Evolutionary conservation across 37 sponge, comb jelly and placozoan genomes (phyloP).

Genomic region (Tethya wilhelma): DNA sequence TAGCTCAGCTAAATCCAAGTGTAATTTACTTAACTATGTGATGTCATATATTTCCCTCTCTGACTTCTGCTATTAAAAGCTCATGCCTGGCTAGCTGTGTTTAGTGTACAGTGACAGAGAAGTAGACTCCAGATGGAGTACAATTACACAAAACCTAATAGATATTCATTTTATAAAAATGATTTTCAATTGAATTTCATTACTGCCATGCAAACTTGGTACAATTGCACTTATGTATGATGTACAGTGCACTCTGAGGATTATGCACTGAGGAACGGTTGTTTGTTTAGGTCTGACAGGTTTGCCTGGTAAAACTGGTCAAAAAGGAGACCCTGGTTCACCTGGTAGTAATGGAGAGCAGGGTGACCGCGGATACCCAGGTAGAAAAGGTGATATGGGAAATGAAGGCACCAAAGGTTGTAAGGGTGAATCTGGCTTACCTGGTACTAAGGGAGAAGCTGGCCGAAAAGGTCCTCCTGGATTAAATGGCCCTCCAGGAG

Average conservation of each 20-base stretch:
- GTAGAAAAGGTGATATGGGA: constrained; percentile 4
- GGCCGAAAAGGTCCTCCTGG: constrained; percentile 11
- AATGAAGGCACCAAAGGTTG: constrained; percentile 10
- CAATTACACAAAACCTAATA: no score
- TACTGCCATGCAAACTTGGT: neutral
- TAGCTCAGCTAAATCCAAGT: no score
- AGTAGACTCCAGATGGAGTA: no score
- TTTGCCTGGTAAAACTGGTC: neutral
- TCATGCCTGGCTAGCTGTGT: no score
- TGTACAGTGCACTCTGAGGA: neutral
- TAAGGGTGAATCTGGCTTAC: neutral
- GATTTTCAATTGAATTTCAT: neutral
- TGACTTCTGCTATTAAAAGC: no score
- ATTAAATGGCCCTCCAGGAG: neutral
- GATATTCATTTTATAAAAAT: no score
- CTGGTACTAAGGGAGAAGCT: neutral
- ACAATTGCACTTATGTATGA: neutral
- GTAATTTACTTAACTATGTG: neutral
- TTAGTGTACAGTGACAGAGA: no score
- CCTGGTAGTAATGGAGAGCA: neutral
- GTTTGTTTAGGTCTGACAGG: neutral
- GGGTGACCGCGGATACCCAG: neutral
- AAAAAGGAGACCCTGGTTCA: neutral
- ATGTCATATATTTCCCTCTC: neutral
- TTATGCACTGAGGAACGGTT: neutral